Conservation (phyloP, 2,113 vertebrate species). For the Probosciger aterrimus region DNA sequence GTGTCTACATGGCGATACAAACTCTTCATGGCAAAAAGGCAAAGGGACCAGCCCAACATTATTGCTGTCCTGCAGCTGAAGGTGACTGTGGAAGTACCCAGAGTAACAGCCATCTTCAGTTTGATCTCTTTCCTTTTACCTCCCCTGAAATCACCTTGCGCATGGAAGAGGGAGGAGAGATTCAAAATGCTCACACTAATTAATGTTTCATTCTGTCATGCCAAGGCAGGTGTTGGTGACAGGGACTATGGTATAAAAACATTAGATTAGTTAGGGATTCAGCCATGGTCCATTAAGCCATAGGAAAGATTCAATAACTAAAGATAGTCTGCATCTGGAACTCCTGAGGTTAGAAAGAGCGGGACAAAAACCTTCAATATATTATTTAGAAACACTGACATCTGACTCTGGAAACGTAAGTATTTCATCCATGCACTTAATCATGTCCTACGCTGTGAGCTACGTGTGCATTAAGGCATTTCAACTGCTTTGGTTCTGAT, state of each 20-base stretch:
- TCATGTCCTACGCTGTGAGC: not conserved
- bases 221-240: not conserved
- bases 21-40: not conserved
- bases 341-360: not conserved
- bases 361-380: not conserved
- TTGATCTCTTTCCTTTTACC: not conserved
- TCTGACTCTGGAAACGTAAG: not conserved
- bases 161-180: not conserved
- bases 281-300: not conserved
- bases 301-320: not conserved
- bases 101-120: not conserved
- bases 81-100: not conserved
- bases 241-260: not conserved
- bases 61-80: not conserved
- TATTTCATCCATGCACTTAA: not conserved
- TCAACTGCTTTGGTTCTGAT: not conserved
- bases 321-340: not conserved
- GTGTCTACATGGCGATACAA: not conserved
- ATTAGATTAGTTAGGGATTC: not conserved
- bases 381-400: not conserved
- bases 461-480: rapidly evolving
- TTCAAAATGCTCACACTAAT: not conserved
- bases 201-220: not conserved
- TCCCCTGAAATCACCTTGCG: not conserved
- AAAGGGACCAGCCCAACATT: not conserved